Base-by-base conservation (phyloP, 2,888 invertebrate species). In the Platycheirus albimanus region DNA sequence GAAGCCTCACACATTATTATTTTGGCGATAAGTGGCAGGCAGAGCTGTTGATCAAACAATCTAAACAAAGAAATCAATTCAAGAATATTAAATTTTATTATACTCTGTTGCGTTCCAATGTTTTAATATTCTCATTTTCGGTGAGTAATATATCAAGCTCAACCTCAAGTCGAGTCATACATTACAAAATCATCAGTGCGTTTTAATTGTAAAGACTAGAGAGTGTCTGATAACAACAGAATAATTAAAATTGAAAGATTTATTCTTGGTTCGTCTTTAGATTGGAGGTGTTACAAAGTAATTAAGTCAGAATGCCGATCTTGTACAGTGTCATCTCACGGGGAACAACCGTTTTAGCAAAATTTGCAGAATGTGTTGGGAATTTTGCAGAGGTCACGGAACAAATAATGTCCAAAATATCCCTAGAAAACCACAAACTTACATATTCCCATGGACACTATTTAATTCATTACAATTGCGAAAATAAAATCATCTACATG, bases 351-450 rank as follows among this genome's bases (percentile, higher is more conserved):
- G 94, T 98, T 58, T 92, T 98, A 63, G 95, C 97, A 3, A 97
- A 98, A 91, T 95, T 96, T 93, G 98, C 98, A 1, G 94, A 96
- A 54, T 98, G 97, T 90, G 94, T 96, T 79, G 98, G 98, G 11
- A 98, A 99, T 91, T 98, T 98, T 90, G 95, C 95, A 1, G 98
- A 98, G 92, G 97, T 98, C 6, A 96, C 97, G 0, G 97, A 98
- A 90, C 97, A 97, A 90, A 96, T 98, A 84, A 92, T 98, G 69
- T 92, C 94, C 1, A 97, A 96, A 91, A 98, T 98, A 88, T 94
- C 96, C 17, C 93, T 95, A n/a, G 95, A 96, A 80, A 95, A 98
- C 92, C 95, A 97, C 86, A 98, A 97, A 90, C 92, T 98, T 85
- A 98, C 98, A 0, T 98, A 98, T 89, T 95, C 97, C 1, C 98